Base-by-base conservation (phyloP, 2,113 vertebrate species). In the Oxyruncus cristatus region DNA sequence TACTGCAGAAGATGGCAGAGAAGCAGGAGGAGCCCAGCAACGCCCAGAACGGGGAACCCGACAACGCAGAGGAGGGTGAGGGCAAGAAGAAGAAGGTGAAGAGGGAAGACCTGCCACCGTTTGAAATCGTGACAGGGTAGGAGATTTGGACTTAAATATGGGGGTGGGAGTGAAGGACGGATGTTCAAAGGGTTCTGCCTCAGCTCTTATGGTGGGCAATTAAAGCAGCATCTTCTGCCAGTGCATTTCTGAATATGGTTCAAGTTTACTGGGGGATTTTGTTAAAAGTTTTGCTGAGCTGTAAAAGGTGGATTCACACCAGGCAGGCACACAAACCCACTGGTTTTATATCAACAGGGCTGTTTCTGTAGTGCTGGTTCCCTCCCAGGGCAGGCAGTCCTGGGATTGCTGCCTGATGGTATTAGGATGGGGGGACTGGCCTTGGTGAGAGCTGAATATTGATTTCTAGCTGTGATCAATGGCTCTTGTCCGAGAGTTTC, bases 101-200 rank as follows among this genome's bases (percentile, higher is more conserved):
- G 84, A 93, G 98, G 82, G 98, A 98, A 67, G 98, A 99, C 50
- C 97, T 99, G 84, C 99, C 99, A 6, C 99, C 99, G 0, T 99
- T 99, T 87, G 99, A 99, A 96, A 99, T 99, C 61, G 98, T 99
- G 77, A 97, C 97, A 28, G 99, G 99, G 99, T 99, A 97, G 97
- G 98, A 97, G n/a, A n/a, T 32, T 18, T 33, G 27, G 15, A 7
- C 49, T 16, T 6, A 32, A 37, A 50, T 4, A 2, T 0, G 33
- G 6, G 62, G 79, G 39, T 23, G 33, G 37, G 61, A 20, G 32
- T 3, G 15, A 46, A 12, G 1, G 5, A 63, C 49, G 86, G 39
- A 41, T 12, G 39, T 28, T 56, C 59, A 75, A 9, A 55, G 58
- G 44, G 63, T 30, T 75, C 71, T 71, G 78, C 6, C 58, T 79